These are phyloP conservation scores for Stegophylla sp. DNA, from an alignment of 2,888 invertebrate species.

Conservation along the genomic window DNA sequence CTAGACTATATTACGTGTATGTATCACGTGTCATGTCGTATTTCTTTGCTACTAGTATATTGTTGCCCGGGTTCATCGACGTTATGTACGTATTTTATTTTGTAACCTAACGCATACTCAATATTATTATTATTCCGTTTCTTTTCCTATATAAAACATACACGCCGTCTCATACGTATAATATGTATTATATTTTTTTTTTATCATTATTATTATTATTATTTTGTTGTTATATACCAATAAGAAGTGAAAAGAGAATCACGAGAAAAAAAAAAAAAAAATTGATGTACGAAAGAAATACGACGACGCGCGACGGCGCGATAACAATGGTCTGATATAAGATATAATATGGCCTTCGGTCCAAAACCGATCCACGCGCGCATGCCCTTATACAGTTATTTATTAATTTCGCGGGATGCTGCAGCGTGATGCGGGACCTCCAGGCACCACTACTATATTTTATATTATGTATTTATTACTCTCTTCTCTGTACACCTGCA, in stretches of 20 bases:
- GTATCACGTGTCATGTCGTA: too few relatives aligned
- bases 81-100: too few relatives aligned
- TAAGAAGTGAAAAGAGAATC: conserved; percentile 20
- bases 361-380: conserved; percentile 21
- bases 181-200: neutral
- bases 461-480: neutral
- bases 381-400: conserved; percentile 34
- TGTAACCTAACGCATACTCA: too few relatives aligned
- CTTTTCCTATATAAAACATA: too few relatives aligned
- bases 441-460: conserved; percentile 12
- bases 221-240: neutral
- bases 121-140: too few relatives aligned
- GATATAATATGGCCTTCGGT: conserved; percentile 44
- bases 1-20: too few relatives aligned
- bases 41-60: too few relatives aligned
- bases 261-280: neutral
- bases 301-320: neutral
- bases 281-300: conserved; percentile 3
- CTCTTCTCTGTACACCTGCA: too few relatives aligned
- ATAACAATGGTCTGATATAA: conserved; percentile 20
- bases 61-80: too few relatives aligned
- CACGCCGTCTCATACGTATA: neutral
- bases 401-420: conserved; percentile 52
- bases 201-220: neutral
- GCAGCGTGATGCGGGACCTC: conserved; percentile 33